Percentiles rank a stretch among this genome's conserved stretches.
phyloP scores from a whole-genome alignment of 1,140 invertebrate genomes.

The Cyclina sinensis region DNA sequence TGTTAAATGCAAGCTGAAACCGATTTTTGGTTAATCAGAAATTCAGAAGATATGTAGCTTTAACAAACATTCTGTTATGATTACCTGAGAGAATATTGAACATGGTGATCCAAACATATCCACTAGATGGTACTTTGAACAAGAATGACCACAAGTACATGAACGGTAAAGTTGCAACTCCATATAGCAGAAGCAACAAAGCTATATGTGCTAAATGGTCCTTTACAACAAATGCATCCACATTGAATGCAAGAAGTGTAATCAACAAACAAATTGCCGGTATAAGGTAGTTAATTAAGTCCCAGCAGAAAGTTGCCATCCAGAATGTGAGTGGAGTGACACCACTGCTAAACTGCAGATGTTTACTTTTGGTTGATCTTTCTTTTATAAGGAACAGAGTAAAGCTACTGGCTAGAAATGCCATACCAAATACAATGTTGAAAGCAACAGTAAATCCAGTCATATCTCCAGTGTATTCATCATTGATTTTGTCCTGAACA shows the following conservation, averaged over 20 bases:
- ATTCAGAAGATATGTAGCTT: too few species aligned
- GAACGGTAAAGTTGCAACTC: constrained; percentile 81
- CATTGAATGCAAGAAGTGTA: constrained; percentile 82
- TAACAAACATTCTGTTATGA: background rate
- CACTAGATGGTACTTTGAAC: constrained; percentile 82
- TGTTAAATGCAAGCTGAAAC: too few species aligned
- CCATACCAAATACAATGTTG: constrained; percentile 82
- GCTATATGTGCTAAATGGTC: constrained; percentile 85
- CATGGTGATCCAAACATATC: constrained; percentile 82
- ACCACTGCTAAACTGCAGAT: constrained; percentile 83
- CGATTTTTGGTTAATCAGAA: too few species aligned
- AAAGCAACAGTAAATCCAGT: constrained; percentile 77
- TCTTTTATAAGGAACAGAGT: constrained; percentile 82
- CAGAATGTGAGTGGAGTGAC: constrained; percentile 91
- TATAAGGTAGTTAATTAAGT: constrained; percentile 86
- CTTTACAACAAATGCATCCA: constrained; percentile 87
- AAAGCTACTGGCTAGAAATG: constrained; percentile 82
- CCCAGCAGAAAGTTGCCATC: constrained; percentile 91
- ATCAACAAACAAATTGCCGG: constrained; percentile 77
- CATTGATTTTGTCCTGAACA: constrained; percentile 71
- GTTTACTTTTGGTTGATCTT: constrained; percentile 77
- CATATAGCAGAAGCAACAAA: constrained; percentile 86
- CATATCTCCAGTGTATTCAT: constrained; percentile 67
- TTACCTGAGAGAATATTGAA: constrained; percentile 82
- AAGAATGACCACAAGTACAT: constrained; percentile 84